phyloP scores from a whole-genome alignment of 2,888 invertebrate species.

The Pseudolycoriella hygida region DNA sequence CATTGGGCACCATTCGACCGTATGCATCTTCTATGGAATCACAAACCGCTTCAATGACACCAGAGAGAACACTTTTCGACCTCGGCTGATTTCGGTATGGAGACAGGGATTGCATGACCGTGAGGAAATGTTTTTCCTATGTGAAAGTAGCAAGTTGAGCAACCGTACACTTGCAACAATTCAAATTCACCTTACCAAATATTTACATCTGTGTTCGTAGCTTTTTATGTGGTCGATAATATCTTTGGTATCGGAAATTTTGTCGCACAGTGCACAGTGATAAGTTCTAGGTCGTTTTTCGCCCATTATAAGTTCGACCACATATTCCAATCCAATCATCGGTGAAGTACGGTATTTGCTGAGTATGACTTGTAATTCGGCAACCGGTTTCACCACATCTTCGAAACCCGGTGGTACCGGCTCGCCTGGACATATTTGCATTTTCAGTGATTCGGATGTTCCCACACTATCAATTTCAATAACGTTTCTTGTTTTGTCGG shows the following conservation, averaged over 20 bases:
- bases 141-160: constrained; percentile 8
- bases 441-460: not conserved
- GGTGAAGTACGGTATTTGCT: constrained; percentile 25
- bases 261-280: constrained; percentile 51
- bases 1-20: constrained; percentile 44
- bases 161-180: too few species aligned
- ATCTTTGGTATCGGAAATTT: constrained; percentile 54
- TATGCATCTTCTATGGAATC: constrained; percentile 50
- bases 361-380: constrained; percentile 29
- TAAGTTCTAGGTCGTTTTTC: constrained; percentile 46
- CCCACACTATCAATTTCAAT: too few species aligned
- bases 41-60: constrained; percentile 32
- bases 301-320: constrained; percentile 47
- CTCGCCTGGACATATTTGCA: constrained; percentile 31
- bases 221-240: constrained; percentile 56
- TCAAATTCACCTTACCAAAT: constrained; percentile 38
- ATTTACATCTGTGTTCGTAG: constrained; percentile 49
- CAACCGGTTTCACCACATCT: constrained; percentile 28
- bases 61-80: constrained; percentile 30
- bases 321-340: constrained; percentile 48
- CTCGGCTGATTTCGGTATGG: constrained; percentile 38
- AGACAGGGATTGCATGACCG: constrained; percentile 34
- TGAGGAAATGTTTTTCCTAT: constrained; percentile 23
- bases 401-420: constrained; percentile 45
- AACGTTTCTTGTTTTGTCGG: too few species aligned